phyloP scores from a whole-genome alignment of 2,797 vertebrate species.

The Darevskia nairensis region DNA sequence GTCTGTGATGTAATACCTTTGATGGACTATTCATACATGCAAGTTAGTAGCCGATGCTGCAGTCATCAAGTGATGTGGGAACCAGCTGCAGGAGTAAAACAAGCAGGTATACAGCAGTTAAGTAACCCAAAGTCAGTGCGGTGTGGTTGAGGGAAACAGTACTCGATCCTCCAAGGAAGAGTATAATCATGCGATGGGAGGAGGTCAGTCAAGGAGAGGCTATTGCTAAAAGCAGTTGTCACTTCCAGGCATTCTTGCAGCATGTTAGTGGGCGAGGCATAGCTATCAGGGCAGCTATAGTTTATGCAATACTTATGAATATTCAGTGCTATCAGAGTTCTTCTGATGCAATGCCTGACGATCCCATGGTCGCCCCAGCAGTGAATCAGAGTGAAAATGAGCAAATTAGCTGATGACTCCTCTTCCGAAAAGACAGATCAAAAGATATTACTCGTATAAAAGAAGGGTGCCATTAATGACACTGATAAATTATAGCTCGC shows the following conservation, averaged over 20 bases:
- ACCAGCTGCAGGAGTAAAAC: neutral
- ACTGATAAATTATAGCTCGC: slow-evolving; percentile 45
- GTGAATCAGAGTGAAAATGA: slow-evolving; percentile 35
- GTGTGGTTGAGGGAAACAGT: neutral
- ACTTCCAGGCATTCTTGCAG: neutral
- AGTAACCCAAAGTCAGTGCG: neutral
- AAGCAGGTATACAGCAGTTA: neutral
- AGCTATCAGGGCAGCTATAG: neutral
- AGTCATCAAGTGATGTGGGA: neutral
- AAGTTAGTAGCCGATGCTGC: neutral
- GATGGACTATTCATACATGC: neutral
- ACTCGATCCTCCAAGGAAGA: neutral
- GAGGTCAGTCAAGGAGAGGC: neutral
- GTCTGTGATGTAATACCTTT: neutral
- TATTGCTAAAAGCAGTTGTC: neutral
- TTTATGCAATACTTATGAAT: slow-evolving; percentile 12
- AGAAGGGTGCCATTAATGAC: slow-evolving; percentile 45
- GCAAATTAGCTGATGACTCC: slow-evolving; percentile 33
- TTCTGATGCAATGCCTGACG: neutral
- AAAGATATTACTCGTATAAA: slow-evolving; percentile 21
- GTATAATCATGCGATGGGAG: neutral
- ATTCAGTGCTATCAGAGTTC: neutral
- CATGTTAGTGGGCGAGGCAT: neutral
- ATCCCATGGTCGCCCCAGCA: neutral
- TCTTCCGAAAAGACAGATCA: slow-evolving; percentile 48